Conservation (phyloP, 2,113 vertebrate genomes). For the Azemiops feae region DNA sequence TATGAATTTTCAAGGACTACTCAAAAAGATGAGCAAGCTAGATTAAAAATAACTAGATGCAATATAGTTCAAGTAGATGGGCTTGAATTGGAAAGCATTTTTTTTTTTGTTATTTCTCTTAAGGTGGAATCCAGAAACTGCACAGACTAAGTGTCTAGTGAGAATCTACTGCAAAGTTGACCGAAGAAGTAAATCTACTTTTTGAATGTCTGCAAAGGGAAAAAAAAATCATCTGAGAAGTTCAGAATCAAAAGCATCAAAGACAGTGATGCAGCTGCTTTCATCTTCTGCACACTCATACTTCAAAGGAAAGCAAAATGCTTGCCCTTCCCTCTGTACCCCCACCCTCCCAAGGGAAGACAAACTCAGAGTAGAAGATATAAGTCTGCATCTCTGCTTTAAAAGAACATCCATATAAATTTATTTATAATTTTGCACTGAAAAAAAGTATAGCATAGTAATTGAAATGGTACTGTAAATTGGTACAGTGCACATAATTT, state of each 20-base stretch:
- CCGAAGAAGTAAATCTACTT: constrained; percentile 66
- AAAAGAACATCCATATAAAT: constrained; percentile 42
- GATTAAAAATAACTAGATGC: constrained; percentile 33
- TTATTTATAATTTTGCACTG: constrained; percentile 33
- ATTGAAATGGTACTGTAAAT: background rate
- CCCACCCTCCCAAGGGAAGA: constrained; percentile 47
- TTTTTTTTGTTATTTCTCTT: constrained; percentile 38
- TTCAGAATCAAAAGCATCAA: constrained; percentile 78
- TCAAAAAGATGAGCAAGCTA: constrained; percentile 7
- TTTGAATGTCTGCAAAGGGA: constrained; percentile 63
- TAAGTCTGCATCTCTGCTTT: constrained; percentile 55
- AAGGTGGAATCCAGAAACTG: constrained; percentile 54
- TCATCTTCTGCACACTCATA: constrained; percentile 72
- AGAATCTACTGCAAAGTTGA: constrained; percentile 59
- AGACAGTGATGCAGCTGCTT: constrained; percentile 75
- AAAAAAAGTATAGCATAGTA: background rate
- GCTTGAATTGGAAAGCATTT: constrained; percentile 13
- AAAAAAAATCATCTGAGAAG: constrained; percentile 73
- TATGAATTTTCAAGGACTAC: constrained; percentile 16
- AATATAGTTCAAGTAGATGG: constrained; percentile 13
- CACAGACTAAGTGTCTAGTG: constrained; percentile 58
- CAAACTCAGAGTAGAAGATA: constrained; percentile 55
- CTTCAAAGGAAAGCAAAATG: constrained; percentile 75
- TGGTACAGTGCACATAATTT: background rate
- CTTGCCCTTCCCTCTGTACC: constrained; percentile 60